These are phyloP conservation scores for Lymantria dispar DNA, from an alignment of 2,888 invertebrate species.

Conservation along the genomic window DNA sequence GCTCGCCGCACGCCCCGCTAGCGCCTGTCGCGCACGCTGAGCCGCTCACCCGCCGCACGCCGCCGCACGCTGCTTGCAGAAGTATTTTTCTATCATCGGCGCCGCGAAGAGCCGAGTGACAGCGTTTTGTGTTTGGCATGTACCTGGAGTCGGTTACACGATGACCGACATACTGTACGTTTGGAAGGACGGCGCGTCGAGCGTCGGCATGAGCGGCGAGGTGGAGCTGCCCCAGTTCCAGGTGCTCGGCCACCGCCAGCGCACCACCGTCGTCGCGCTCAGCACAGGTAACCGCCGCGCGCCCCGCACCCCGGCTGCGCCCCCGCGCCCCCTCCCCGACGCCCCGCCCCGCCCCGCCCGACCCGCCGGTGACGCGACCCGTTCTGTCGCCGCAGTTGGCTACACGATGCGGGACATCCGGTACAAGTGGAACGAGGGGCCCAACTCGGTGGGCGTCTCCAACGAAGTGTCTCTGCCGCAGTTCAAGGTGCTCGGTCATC, in stretches of 20 bases:
- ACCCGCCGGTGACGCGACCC: slow-evolving; percentile 40
- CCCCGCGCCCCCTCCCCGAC: slow-evolving; percentile 8
- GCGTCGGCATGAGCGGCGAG: slow-evolving; percentile 94
- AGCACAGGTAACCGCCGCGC: slow-evolving; percentile 89
- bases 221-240: slow-evolving; percentile 97
- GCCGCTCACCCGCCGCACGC: slow-evolving; percentile 16
- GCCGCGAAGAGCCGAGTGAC: slow-evolving; percentile 48
- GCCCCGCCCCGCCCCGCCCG: slow-evolving; percentile 31
- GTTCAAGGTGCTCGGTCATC: slow-evolving; percentile 96
- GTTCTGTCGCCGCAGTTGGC: slow-evolving; percentile 86
- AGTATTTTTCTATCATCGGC: slow-evolving; percentile 47
- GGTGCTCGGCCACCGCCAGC: slow-evolving; percentile 96
- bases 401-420: slow-evolving; percentile 97
- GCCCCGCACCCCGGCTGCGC: slow-evolving; percentile 21
- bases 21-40: slow-evolving; percentile 23
- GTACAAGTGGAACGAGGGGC: slow-evolving; percentile 96
- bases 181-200: slow-evolving; percentile 93
- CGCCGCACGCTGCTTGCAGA: slow-evolving; percentile 15
- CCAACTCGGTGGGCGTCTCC: slow-evolving; percentile 95
- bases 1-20: slow-evolving; percentile 45
- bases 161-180: slow-evolving; percentile 94
- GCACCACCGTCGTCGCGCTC: slow-evolving; percentile 93
- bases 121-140: slow-evolving; percentile 70
- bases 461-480: slow-evolving; percentile 96
- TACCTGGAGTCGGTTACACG: slow-evolving; percentile 93